A percentile compares a stretch with the other conserved stretches of the same genome.
Conservation (phyloP, 2,797 vertebrate species). For the Prunella strophiata region DNA sequence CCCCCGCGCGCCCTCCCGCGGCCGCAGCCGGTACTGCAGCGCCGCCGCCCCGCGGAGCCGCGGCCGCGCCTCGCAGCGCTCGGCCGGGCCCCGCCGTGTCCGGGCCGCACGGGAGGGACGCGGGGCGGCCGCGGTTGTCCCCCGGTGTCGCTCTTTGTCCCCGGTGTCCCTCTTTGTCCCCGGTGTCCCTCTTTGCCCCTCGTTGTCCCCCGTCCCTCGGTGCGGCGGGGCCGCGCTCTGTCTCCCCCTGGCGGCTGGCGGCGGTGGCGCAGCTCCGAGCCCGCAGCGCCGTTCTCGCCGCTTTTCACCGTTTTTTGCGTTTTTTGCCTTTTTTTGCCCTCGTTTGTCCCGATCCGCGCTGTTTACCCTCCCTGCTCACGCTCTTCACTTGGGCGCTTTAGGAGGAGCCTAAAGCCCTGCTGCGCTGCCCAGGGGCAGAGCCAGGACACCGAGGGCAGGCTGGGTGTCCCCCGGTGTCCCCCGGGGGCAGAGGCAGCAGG, state of each 20-base stretch:
- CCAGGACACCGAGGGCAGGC: background rate
- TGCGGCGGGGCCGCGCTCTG: background rate
- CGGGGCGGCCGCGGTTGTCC: background rate
- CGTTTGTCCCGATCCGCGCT: fast-evolving
- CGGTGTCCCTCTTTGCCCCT: no score
- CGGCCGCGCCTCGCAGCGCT: background rate
- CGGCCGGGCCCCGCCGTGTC: background rate
- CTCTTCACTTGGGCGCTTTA: background rate
- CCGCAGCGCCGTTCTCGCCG: fast-evolving
- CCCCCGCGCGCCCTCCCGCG: background rate
- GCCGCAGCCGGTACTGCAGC: background rate
- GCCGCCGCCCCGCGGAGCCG: background rate
- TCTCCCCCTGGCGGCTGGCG: background rate
- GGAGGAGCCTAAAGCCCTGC: background rate
- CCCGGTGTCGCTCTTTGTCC: fast-evolving
- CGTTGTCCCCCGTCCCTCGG: fast-evolving
- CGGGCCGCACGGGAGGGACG: background rate
- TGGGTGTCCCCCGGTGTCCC: background rate
- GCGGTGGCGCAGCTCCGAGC: background rate
- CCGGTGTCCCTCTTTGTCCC: fast-evolving
- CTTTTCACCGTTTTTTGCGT: no score
- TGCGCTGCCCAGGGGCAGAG: background rate
- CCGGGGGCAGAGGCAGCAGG: background rate
- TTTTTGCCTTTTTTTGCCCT: fast-evolving
- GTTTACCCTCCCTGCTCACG: fast-evolving